These are phyloP conservation scores for Acromyrmex echinatior DNA, from an alignment of 1,140 invertebrate genomes.

Conservation along the genomic window DNA sequence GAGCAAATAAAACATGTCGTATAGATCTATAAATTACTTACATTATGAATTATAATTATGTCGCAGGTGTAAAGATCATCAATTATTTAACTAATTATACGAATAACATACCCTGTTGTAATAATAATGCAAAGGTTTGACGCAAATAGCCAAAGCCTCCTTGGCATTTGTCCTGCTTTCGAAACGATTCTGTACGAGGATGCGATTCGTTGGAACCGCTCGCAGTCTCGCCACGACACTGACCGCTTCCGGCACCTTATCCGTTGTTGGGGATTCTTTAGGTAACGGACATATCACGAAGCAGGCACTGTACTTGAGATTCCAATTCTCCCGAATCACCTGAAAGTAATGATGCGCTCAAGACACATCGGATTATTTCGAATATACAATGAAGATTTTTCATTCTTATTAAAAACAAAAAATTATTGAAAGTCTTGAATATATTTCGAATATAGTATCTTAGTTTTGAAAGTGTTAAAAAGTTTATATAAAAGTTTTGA, in stretches of 20 bases:
- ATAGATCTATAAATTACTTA: background rate
- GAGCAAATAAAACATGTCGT: background rate
- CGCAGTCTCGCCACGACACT: slow-evolving; percentile 89
- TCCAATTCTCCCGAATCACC: slow-evolving; percentile 97
- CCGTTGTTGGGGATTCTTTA: slow-evolving; percentile 82
- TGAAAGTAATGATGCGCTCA: slow-evolving; percentile 76
- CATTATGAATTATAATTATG: background rate
- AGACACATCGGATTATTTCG: background rate
- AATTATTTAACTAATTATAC: background rate
- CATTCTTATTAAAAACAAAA: background rate
- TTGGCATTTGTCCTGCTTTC: slow-evolving; percentile 85
- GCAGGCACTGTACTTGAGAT: slow-evolving; percentile 96
- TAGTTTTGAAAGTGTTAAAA: background rate
- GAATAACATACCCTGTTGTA: slow-evolving; percentile 90
- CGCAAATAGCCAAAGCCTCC: slow-evolving; percentile 92
- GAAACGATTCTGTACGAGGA: slow-evolving; percentile 87
- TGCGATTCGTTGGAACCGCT: slow-evolving; percentile 89
- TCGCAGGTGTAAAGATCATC: background rate
- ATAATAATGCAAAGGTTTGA: slow-evolving; percentile 96
- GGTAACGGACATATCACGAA: slow-evolving; percentile 94
- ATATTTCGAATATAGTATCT: background rate
- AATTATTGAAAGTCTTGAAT: background rate
- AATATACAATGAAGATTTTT: background rate
- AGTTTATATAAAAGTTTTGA: background rate
- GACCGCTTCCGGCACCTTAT: slow-evolving; percentile 87